phyloP scores from a whole-genome alignment of 2,888 invertebrate genomes.

The Microplitis manilae region DNA sequence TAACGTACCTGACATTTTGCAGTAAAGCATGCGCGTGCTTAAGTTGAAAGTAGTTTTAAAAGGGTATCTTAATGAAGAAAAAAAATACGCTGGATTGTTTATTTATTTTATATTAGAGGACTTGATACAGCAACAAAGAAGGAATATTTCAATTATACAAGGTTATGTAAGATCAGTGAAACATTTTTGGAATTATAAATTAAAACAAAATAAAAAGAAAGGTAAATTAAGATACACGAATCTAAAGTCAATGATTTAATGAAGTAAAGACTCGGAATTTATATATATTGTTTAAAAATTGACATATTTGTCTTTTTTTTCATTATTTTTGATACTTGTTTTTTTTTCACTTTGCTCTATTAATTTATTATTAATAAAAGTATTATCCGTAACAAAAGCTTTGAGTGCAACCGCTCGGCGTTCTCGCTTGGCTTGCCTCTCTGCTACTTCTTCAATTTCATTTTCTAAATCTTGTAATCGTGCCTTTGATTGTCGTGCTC shows the following conservation, averaged over 20 bases:
- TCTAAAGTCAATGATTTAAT: neutral
- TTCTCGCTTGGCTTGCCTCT: conserved; percentile 80
- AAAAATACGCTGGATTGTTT: too few relatives aligned
- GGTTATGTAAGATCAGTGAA: neutral
- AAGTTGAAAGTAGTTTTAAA: too few relatives aligned
- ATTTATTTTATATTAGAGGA: too few relatives aligned
- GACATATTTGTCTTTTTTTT: conserved; percentile 68
- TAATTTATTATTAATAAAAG: conserved; percentile 65
- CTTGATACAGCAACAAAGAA: neutral
- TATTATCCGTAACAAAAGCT: conserved; percentile 78
- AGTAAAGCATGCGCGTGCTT: too few relatives aligned
- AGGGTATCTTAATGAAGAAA: too few relatives aligned
- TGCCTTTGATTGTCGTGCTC: conserved; percentile 80
- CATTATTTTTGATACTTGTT: conserved; percentile 60
- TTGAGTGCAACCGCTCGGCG: conserved; percentile 81
- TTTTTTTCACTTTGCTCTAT: conserved; percentile 58
- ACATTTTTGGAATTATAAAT: neutral
- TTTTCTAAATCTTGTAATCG: conserved; percentile 82
- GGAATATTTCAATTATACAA: neutral
- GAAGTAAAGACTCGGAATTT: neutral
- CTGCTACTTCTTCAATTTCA: conserved; percentile 82
- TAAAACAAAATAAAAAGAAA: neutral
- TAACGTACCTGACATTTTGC: neutral
- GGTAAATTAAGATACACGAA: neutral
- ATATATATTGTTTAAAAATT: conserved; percentile 60